Conservation (phyloP, 2,113 vertebrate genomes). For the Cariama cristata region DNA sequence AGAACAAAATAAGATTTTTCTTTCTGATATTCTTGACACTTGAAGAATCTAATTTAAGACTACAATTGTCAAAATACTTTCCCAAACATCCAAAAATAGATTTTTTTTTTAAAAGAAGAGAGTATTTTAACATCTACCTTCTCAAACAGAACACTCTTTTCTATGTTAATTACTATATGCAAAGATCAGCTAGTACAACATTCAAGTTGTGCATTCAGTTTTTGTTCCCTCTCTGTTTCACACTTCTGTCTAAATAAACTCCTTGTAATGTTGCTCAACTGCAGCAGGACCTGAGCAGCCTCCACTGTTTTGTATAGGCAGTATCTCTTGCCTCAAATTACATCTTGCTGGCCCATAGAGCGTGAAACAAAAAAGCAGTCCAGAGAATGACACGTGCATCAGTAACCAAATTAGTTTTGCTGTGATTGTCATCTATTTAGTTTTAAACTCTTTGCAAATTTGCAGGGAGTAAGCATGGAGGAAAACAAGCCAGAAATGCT, state of each 20-base stretch:
- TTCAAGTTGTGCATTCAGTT: not conserved
- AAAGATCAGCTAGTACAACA: not conserved
- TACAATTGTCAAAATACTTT: conserved; percentile 36
- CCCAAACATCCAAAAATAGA: conserved; percentile 64
- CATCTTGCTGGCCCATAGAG: not conserved
- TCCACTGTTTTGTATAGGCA: not conserved
- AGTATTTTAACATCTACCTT: not conserved
- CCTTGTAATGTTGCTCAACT: not conserved
- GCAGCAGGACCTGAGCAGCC: not conserved
- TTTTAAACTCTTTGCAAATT: conserved; percentile 26
- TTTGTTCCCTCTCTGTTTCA: not conserved
- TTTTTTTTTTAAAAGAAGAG: conserved; percentile 17
- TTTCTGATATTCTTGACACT: not conserved
- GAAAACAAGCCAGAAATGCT: conserved; percentile 28
- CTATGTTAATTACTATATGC: not conserved
- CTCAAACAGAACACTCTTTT: not conserved
- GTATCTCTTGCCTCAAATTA: not conserved
- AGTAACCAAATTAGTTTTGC: not conserved
- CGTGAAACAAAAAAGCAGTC: not conserved
- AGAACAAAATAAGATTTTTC: not conserved
- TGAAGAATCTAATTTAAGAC: not conserved
- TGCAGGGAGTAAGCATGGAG: not conserved
- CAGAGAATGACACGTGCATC: not conserved
- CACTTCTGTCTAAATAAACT: not conserved
- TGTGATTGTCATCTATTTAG: conserved; percentile 74